phyloP scores from a whole-genome alignment of 2,797 vertebrate genomes.

The Cryptoblepharus egeriae region DNA sequence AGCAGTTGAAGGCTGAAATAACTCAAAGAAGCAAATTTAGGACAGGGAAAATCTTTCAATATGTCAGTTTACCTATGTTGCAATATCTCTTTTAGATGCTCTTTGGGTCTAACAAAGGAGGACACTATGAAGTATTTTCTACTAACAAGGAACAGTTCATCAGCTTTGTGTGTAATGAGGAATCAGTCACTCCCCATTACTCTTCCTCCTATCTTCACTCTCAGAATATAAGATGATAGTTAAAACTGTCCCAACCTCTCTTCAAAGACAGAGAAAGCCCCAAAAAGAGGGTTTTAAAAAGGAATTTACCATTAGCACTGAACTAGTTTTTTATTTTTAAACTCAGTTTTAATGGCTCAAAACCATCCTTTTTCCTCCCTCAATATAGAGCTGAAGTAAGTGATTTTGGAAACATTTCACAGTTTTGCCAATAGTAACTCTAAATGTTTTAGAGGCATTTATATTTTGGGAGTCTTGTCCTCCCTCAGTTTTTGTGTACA shows the following conservation, averaged over 20 bases:
- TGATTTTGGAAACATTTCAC: not conserved
- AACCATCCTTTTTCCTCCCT: not conserved
- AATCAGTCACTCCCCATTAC: not conserved
- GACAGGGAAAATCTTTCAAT: not conserved
- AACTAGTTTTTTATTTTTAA: no score
- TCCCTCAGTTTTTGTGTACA: not conserved
- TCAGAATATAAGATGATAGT: not conserved
- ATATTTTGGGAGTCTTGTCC: not conserved
- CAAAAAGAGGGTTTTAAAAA: not conserved
- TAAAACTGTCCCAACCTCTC: not conserved
- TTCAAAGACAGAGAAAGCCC: not conserved
- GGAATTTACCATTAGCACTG: not conserved
- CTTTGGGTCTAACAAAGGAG: not conserved
- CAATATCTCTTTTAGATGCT: not conserved
- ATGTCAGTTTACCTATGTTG: not conserved
- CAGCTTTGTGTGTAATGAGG: not conserved
- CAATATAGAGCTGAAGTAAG: not conserved
- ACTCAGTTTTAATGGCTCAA: not conserved
- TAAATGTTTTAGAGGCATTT: not conserved
- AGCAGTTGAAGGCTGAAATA: not conserved
- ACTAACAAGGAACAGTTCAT: not conserved
- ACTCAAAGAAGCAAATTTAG: not conserved
- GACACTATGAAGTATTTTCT: not conserved
- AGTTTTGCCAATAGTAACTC: constrained; percentile 8
- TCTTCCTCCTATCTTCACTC: no score